Evolutionary conservation across 2,113 vertebrate species (phyloP), one percentile per base, ranked within the genome.

Genomic region (Mustela lutreola): DNA sequence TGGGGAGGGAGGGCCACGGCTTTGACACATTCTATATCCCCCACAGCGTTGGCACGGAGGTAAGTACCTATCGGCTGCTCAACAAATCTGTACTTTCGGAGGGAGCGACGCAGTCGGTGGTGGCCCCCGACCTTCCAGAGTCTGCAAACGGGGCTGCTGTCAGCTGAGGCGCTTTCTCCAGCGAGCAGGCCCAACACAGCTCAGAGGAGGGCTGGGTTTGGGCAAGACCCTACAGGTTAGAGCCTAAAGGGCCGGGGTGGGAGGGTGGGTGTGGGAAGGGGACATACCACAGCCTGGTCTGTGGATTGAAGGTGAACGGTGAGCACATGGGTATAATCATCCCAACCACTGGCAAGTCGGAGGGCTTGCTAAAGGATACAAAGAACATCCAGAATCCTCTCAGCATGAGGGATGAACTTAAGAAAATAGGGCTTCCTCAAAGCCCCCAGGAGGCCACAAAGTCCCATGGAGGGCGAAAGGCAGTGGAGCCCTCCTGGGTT

Each of bases 371-470:
- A 60, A 22, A 70, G n/a, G 19, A 31, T 8, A 11, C 5, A 73
- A 94, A 92, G 83, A 85, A 85, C 42, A 91, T 45, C 36, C 26
- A 81, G 73, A 75, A 89, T 65, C 62, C 83, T 60, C 16, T 16
- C 19, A 11, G 79, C 53, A 1, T n/a, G 21, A 53, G 42, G 22
- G 7, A 45, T 18, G 28, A 89, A 60, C 22, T 60, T 39, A 76
- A 9, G 48, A 76, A 84, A 58, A 53, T 14, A 14, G 0, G 5
- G 60, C 39, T 89, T 95, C 48, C 75, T 79, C 36, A 4, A 75
- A 90, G 70, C 62, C 33, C 31, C 56, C 9, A 31, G 39, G 60
- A 73, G 45, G 85, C 33, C 15, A 31, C 21, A 48, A 53, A 24
- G n/a, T 50, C 60, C 45, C 65, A 45, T 26, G 42, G n/a, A 7